phyloP scores from a whole-genome alignment of 2,888 invertebrate species.

The Trichopria drosophilae region DNA sequence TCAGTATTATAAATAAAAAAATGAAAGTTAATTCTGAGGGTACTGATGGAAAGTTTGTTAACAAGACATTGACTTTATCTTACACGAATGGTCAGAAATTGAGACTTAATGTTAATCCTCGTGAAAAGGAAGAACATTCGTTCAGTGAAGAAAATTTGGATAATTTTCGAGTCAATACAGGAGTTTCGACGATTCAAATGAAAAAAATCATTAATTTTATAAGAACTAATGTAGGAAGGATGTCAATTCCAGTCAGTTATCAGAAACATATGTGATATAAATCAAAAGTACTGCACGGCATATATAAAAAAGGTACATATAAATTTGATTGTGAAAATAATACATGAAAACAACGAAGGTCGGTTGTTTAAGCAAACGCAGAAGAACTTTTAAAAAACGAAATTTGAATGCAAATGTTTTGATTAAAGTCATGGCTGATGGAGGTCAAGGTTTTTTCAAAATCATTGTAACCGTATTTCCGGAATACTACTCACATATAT shows the following conservation, averaged over 20 bases:
- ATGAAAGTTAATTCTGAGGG: too few relatives aligned
- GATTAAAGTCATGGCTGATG: too few relatives aligned
- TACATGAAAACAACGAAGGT: conserved; percentile 5
- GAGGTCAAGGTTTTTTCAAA: too few relatives aligned
- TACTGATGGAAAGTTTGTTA: too few relatives aligned
- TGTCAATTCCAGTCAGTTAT: conserved; percentile 3
- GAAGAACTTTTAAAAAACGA: conserved; percentile 8
- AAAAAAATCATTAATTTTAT: conserved; percentile 10
- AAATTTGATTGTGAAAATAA: conserved; percentile 14
- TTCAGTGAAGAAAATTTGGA: conserved; percentile 7
- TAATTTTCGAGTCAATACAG: background rate
- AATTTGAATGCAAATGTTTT: conserved; percentile 7
- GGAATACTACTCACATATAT: conserved; percentile 8
- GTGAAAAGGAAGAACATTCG: background rate
- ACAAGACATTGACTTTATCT: too few relatives aligned
- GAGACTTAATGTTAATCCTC: background rate
- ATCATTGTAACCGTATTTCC: conserved; percentile 12
- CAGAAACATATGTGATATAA: conserved; percentile 3
- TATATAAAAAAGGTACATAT: conserved; percentile 1
- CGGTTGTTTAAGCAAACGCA: conserved; percentile 13
- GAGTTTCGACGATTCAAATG: conserved; percentile 2
- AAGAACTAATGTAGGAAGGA: conserved; percentile 7
- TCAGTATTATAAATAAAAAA: too few relatives aligned
- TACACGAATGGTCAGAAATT: conserved; percentile 1
- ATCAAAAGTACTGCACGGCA: conserved; percentile 1